Conservation (phyloP, 2,113 vertebrate species). For the Neomonachus schauinslandi region DNA sequence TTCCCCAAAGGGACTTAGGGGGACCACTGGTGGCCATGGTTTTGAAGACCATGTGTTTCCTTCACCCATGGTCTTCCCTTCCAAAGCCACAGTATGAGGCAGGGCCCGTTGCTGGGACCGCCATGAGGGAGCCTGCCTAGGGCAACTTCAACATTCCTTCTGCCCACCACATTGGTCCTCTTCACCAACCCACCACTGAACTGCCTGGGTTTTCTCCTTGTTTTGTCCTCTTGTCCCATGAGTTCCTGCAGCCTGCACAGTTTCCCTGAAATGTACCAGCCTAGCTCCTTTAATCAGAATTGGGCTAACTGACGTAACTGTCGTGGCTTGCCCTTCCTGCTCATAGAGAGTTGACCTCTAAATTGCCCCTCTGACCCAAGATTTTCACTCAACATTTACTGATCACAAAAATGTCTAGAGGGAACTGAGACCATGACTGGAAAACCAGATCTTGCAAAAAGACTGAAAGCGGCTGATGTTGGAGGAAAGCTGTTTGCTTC, state of each 20-base stretch:
- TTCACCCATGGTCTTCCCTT: background rate
- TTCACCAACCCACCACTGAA: background rate
- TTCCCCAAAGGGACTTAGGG: background rate
- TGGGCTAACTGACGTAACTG: background rate
- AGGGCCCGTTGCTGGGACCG: fast-evolving
- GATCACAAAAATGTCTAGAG: background rate
- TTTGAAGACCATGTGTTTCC: background rate
- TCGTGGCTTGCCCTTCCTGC: background rate
- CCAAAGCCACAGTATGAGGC: background rate
- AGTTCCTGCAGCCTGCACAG: background rate
- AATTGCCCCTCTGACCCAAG: background rate
- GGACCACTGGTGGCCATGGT: background rate
- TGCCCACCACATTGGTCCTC: fast-evolving
- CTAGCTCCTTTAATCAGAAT: background rate
- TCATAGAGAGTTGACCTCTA: background rate
- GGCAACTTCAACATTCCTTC: background rate
- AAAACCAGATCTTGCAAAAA: background rate
- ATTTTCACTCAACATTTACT: background rate
- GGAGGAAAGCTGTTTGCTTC: background rate
- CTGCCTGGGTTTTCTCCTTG: background rate
- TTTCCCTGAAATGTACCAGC: background rate
- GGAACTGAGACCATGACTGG: background rate
- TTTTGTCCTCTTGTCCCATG: background rate
- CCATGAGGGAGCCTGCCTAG: fast-evolving
- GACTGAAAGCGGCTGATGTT: background rate